Base-by-base conservation (phyloP, 2,797 vertebrate genomes). In the Xenentodon cancila region DNA sequence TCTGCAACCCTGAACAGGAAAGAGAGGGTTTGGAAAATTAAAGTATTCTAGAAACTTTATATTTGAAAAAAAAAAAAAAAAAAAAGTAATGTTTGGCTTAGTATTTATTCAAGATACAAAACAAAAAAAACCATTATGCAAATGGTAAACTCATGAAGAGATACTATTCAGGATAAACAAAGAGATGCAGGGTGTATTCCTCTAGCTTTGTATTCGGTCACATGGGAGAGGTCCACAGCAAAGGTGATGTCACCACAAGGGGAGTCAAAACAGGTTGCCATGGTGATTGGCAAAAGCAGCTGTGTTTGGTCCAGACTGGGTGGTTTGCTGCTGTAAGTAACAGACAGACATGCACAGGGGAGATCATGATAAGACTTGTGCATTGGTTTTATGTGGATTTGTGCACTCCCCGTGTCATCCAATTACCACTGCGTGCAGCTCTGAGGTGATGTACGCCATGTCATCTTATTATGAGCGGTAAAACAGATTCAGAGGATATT, bases 211-310 rank as follows among this genome's bases (percentile, higher is more conserved):
- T 59, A 43, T 55, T 53, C 51, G 46, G 49, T 25, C 71, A 30
- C 12, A 46, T 70, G 46, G 79, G 73, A 72, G 50, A 64, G 50
- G 63, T 61, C 19, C 62, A 62, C 68, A 71, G 50, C 37, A 69
- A 80, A 78, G 72, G 81, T 88, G 81, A 89, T 82, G 86, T 84
- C 86, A 84, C 62, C 50, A 62, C 27, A 30, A 68, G 59, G 67
- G 62, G 61, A 85, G 82, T 79, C 83, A 62, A 84, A 76, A 64
- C 53, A 47, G 53, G 89, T 91, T 88, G 80, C 84, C 84, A 89
- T 87, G 85, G 87, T 47, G 72, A 89, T 32, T 64, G 68, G 67
- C 19, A 9, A 81, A 79, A 71, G 77, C 69, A 61, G 68, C 27
- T 13, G 34, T 49, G 54, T 84, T 86, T 80, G 61, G 59, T 61